A percentile compares a stretch with the other conserved stretches of the same genome.
phyloP scores from a whole-genome alignment of 2,888 invertebrate genomes.

The Yponomeuta cagnagella region DNA sequence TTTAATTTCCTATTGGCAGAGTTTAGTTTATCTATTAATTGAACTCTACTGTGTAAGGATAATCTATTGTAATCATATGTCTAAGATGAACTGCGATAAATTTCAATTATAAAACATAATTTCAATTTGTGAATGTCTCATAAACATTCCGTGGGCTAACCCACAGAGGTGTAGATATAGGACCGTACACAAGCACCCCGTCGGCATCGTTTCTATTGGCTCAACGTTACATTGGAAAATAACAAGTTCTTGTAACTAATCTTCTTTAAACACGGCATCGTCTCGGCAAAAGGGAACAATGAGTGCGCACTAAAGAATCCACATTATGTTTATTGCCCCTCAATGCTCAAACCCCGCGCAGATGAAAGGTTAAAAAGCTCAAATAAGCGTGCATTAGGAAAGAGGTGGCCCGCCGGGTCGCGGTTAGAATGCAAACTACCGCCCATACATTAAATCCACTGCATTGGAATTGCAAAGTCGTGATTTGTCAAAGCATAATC shows the following conservation, averaged over 20 bases:
- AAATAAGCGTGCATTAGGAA: slow-evolving; percentile 76
- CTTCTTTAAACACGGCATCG: slow-evolving; percentile 16
- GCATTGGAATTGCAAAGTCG: slow-evolving; percentile 76
- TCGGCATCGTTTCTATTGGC: neutral
- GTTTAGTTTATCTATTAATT: slow-evolving; percentile 37
- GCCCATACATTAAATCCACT: slow-evolving; percentile 75
- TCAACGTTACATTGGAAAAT: neutral
- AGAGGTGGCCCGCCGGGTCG: slow-evolving; percentile 73
- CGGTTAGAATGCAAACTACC: slow-evolving; percentile 75
- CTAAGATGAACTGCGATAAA: slow-evolving; percentile 10
- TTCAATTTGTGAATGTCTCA: slow-evolving; percentile 15
- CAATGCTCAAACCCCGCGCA: slow-evolving; percentile 63
- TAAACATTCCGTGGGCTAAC: neutral
- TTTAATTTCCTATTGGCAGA: slow-evolving; percentile 31
- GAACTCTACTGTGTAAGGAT: slow-evolving; percentile 19
- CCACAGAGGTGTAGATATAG: neutral
- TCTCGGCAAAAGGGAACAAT: slow-evolving; percentile 20
- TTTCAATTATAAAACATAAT: slow-evolving; percentile 16
- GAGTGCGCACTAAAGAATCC: slow-evolving; percentile 47
- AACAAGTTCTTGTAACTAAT: neutral
- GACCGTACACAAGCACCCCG: neutral
- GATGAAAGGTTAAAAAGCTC: slow-evolving; percentile 76
- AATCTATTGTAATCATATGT: slow-evolving; percentile 14
- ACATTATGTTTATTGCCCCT: slow-evolving; percentile 67
- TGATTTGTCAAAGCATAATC: slow-evolving; percentile 77